Evolutionary conservation across 2,888 invertebrate species (phyloP), one percentile per base, ranked within the genome.

Genomic region (Odontomyia ornata): DNA sequence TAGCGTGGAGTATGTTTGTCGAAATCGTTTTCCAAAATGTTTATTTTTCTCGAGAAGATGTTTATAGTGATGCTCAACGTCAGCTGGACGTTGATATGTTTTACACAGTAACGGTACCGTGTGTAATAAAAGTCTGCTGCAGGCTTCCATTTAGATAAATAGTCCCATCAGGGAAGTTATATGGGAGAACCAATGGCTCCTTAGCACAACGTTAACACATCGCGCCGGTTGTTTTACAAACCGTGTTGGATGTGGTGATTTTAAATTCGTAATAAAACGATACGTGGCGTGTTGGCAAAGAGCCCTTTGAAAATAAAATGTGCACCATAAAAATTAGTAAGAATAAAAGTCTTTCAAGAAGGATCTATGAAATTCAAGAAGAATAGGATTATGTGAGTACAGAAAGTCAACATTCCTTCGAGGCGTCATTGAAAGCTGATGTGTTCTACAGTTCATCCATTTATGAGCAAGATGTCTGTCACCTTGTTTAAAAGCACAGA

Each of bases 51-150:
- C 46, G 69, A 11, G 25, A 69, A 25, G 23, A 69, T 69, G 69
- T 69, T 69, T 69, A 69, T 69, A 69, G 69, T 69, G 47, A 9
- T 30, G 25, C 28, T 46, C 43, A 47, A 69, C 69, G 69, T 69
- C 69, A 69, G 69, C 46, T 69, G 69, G n/a, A 15, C 25, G 21
- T 18, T 15, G 11, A 69, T 46, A 15, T n/a, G 7, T 47, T 15
- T n/a, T 30, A n/a, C 30, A 69, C 18, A 30, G 36, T 36, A 36
- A 36, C 36, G 9, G 15, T 23, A 43, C 18, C 30, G 23, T 5
- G n/a, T n/a, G 69, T 69, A 69, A 69, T 69, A 69, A 69, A 69
- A 47, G 47, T 46, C 46, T 21, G 69, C 69, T 69, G 46, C 69
- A 46, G 69, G 69, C 69, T 47, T 69, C 30, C 69, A 47, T 69